Conservation (phyloP, 2,113 vertebrate genomes). For the Microcebus ravelobensis region DNA sequence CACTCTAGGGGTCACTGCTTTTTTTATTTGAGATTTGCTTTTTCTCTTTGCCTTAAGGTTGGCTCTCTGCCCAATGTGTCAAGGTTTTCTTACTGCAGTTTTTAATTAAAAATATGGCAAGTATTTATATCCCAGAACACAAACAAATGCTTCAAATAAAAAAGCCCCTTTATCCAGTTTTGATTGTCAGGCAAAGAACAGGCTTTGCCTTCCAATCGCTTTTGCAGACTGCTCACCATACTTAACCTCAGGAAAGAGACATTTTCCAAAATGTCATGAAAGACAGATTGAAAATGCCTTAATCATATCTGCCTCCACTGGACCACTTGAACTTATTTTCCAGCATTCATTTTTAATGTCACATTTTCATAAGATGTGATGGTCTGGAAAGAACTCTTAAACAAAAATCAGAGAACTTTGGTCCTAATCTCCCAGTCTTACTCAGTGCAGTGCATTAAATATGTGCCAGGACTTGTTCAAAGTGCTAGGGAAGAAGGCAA, state of each 20-base stretch:
- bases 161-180: neutral
- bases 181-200: neutral
- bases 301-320: constrained; percentile 55
- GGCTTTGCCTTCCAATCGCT: neutral
- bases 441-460: neutral
- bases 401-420: neutral
- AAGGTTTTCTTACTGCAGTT: neutral
- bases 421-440: neutral
- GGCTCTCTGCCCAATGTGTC: neutral
- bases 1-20: too few species aligned
- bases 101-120: neutral
- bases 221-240: neutral
- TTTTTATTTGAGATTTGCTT: neutral
- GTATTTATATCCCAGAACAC: neutral
- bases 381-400: neutral
- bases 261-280: constrained; percentile 71
- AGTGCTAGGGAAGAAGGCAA: neutral
- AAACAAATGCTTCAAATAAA: neutral
- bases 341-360: constrained; percentile 65
- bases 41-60: neutral
- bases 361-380: constrained; percentile 62
- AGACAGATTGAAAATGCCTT: constrained; percentile 59
- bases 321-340: constrained; percentile 57
- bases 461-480: neutral
- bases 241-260: constrained; percentile 36